Conservation (phyloP, 2,797 vertebrate genomes). For the Halcyon smyrnensis region DNA sequence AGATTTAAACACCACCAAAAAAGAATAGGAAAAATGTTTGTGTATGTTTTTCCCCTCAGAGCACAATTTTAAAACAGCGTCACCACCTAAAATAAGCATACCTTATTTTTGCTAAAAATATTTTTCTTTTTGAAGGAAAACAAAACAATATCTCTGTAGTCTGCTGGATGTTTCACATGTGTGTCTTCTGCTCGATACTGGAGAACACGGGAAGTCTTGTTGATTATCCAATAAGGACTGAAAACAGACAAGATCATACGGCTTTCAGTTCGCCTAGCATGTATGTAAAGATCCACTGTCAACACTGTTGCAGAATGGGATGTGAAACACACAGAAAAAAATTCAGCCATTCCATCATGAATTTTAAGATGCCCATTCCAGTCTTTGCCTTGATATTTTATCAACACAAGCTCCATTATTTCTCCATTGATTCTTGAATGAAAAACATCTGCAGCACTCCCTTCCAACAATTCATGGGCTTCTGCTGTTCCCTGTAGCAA, state of each 20-base stretch:
- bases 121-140: slow-evolving; percentile 97
- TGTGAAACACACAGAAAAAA: slow-evolving; percentile 84
- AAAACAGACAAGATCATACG: slow-evolving; percentile 86
- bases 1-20: background rate
- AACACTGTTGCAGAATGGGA: slow-evolving; percentile 74
- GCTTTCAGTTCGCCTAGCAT: slow-evolving; percentile 70
- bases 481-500: slow-evolving; percentile 86
- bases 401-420: slow-evolving; percentile 88
- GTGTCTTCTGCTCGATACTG: slow-evolving; percentile 91
- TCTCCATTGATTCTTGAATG: slow-evolving; percentile 86
- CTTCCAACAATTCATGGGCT: slow-evolving; percentile 83
- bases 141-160: slow-evolving; percentile 89
- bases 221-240: slow-evolving; percentile 97
- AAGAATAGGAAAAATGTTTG: background rate
- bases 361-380: slow-evolving; percentile 90
- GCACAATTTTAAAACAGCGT: background rate
- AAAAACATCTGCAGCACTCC: slow-evolving; percentile 86
- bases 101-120: slow-evolving; percentile 96
- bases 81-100: slow-evolving; percentile 28
- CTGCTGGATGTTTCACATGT: slow-evolving; percentile 90
- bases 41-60: background rate
- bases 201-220: slow-evolving; percentile 93
- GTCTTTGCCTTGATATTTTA: slow-evolving; percentile 91
- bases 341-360: slow-evolving; percentile 81
- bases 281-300: slow-evolving; percentile 85